phyloP scores from a whole-genome alignment of 2,797 vertebrate genomes.

The Threskiornis aethiopicus region DNA sequence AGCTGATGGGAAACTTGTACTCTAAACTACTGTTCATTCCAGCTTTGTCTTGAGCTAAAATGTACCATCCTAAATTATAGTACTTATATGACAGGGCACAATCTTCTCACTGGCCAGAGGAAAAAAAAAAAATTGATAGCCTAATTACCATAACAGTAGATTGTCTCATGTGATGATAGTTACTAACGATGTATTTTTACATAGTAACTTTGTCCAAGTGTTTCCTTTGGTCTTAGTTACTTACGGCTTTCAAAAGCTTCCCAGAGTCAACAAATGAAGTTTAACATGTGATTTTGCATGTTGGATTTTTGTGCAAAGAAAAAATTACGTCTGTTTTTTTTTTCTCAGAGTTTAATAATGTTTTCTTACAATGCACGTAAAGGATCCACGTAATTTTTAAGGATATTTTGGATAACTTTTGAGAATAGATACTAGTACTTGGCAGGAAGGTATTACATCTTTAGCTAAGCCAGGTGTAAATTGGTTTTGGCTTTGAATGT shows the following conservation, averaged over 20 bases:
- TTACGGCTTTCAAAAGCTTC: background rate
- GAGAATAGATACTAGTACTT: background rate
- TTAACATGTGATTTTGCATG: background rate
- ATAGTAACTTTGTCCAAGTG: background rate
- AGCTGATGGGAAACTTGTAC: background rate
- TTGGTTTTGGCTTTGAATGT: background rate
- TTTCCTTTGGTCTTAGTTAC: background rate
- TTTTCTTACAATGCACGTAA: background rate
- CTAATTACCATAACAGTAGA: background rate
- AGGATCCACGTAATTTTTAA: background rate
- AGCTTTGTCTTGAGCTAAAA: background rate
- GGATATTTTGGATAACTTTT: background rate
- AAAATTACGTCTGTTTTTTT: background rate
- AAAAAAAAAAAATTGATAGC: background rate
- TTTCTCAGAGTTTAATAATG: background rate
- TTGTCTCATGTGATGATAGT: background rate
- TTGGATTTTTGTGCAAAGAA: background rate
- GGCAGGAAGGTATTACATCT: background rate
- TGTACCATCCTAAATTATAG: background rate
- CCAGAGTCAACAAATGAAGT: background rate
- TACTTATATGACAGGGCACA: background rate
- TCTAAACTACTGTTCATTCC: background rate
- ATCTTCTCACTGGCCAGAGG: background rate
- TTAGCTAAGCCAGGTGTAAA: background rate
- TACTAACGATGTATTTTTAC: background rate